phyloP scores from a whole-genome alignment of 2,888 invertebrate genomes.

The Synanthedon tipuliformis region DNA sequence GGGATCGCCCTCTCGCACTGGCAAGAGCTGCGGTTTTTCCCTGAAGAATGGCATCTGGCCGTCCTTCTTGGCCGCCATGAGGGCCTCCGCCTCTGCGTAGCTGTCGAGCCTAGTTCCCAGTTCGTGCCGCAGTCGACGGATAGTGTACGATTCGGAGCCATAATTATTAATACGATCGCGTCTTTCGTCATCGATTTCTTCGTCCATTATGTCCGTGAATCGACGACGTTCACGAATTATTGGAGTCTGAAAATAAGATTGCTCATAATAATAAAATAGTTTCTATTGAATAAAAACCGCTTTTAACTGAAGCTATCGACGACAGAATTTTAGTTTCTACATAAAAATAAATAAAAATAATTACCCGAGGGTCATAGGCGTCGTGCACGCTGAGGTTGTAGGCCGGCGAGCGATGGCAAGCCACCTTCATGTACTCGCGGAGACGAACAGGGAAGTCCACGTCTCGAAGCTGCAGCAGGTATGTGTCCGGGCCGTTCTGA shows the following conservation, averaged over 20 bases:
- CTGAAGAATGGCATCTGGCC: slow-evolving; percentile 90
- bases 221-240: slow-evolving; percentile 90
- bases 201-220: slow-evolving; percentile 95
- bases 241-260: slow-evolving; percentile 72
- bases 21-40: slow-evolving; percentile 88
- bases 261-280: background rate
- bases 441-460: slow-evolving; percentile 94
- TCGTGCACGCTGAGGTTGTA: slow-evolving; percentile 76
- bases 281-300: background rate
- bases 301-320: too few species aligned
- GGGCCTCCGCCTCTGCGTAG: slow-evolving; percentile 88
- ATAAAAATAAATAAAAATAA: slow-evolving; percentile 13
- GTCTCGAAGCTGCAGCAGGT: slow-evolving; percentile 92
- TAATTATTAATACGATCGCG: slow-evolving; percentile 84
- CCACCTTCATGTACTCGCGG: slow-evolving; percentile 95
- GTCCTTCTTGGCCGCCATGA: slow-evolving; percentile 81
- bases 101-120: slow-evolving; percentile 87
- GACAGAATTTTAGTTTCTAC: too few species aligned
- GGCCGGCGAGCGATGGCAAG: slow-evolving; percentile 80
- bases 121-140: slow-evolving; percentile 84
- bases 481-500: slow-evolving; percentile 97
- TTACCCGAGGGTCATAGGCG: slow-evolving; percentile 83
- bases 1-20: slow-evolving; percentile 82
- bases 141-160: slow-evolving; percentile 76
- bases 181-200: slow-evolving; percentile 92